Conservation (phyloP, 2,888 invertebrate genomes). For the Sminthurides aquaticus region DNA sequence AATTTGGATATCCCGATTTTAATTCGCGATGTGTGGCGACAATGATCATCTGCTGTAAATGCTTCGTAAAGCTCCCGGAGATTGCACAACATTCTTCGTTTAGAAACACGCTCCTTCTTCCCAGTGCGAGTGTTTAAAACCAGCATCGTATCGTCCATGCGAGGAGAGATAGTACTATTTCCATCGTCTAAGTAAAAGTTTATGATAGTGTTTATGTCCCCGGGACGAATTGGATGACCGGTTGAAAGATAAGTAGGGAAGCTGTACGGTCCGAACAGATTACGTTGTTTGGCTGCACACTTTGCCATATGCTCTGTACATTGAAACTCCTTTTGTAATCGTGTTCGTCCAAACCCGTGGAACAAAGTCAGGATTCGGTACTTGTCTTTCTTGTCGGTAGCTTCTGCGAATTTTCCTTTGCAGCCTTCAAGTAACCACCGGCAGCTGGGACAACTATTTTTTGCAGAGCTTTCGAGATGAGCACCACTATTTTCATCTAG, state of each 20-base stretch:
- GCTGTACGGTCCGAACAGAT: background rate
- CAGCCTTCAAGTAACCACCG: background rate
- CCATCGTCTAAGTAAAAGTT: constrained; percentile 1
- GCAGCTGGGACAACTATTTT: background rate
- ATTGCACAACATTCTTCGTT: constrained; percentile 1
- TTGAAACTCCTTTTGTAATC: background rate
- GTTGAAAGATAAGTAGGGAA: background rate
- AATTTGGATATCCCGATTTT: constrained; percentile 14
- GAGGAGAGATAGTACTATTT: background rate
- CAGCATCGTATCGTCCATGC: background rate
- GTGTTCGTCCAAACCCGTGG: background rate
- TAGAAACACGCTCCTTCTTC: background rate
- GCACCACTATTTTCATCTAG: background rate
- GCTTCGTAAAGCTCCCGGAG: background rate
- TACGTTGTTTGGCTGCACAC: background rate
- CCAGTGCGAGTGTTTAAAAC: background rate
- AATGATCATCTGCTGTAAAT: background rate
- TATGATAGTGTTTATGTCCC: background rate
- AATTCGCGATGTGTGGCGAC: background rate
- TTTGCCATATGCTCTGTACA: background rate
- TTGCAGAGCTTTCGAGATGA: background rate
- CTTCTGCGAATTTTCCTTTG: background rate
- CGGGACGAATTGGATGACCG: background rate
- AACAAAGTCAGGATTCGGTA: background rate
- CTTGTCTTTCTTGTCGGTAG: background rate